Evolutionary conservation across 1,140 invertebrate genomes (phyloP).

Genomic region (Ceratina japonica): DNA sequence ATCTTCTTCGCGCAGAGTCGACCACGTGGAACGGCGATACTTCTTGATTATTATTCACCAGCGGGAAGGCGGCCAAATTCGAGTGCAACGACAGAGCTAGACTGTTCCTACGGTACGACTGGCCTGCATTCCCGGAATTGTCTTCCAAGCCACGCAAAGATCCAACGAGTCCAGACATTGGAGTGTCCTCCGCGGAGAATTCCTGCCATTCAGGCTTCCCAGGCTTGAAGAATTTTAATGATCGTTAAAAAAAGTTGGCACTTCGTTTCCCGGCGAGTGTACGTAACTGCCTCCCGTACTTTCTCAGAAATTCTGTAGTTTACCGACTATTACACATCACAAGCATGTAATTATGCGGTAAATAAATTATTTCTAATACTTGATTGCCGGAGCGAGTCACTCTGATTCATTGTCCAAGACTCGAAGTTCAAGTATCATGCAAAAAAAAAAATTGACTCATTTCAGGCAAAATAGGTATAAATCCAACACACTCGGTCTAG

Average conservation of each 20-base stretch:
- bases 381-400: no score
- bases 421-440: no score
- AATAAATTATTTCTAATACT: no score
- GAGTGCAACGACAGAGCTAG: slow-evolving; percentile 67
- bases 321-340: neutral
- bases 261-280: neutral
- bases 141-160: slow-evolving; percentile 41
- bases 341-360: no score
- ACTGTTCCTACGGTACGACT: slow-evolving; percentile 64
- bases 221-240: slow-evolving; percentile 26
- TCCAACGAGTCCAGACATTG: slow-evolving; percentile 48
- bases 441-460: no score
- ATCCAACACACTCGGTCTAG: no score
- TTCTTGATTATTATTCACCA: slow-evolving; percentile 21
- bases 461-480: no score
- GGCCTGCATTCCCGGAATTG: slow-evolving; percentile 3
- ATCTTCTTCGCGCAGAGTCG: slow-evolving; percentile 79
- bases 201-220: slow-evolving; percentile 48
- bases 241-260: slow-evolving; percentile 5
- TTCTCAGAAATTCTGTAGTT: neutral
- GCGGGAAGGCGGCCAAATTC: slow-evolving; percentile 64
- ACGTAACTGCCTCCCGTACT: neutral
- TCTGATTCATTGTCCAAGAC: no score
- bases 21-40: slow-evolving; percentile 65
- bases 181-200: neutral